Conservation (phyloP, 2,113 vertebrate genomes). For the human (Homo sapiens) region DNA sequence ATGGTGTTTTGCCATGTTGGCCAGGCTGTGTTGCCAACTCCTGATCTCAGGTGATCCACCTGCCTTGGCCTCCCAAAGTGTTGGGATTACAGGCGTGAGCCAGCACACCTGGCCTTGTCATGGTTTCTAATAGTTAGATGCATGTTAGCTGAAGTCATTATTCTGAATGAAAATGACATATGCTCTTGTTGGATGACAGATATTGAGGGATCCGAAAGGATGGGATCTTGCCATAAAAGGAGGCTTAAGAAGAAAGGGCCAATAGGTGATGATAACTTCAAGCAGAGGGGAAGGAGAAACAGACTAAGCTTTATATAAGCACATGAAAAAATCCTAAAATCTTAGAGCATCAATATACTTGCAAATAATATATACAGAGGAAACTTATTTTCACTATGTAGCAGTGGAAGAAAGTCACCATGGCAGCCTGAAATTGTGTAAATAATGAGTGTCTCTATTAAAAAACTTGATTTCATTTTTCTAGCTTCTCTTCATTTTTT, state of each 20-base stretch:
- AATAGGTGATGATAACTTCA: not conserved
- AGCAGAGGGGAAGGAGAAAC: not conserved
- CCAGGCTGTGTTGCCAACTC: not conserved
- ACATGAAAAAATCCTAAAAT: not conserved
- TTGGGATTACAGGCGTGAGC: not conserved
- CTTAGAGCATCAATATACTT: not conserved
- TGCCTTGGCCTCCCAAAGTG: not conserved
- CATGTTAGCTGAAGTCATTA: not conserved
- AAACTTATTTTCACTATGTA: not conserved
- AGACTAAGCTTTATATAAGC: not conserved
- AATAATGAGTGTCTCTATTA: not conserved
- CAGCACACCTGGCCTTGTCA: not conserved
- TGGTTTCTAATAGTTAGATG: not conserved
- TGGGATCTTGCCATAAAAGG: not conserved
- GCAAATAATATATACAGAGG: not conserved
- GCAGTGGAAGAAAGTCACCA: not conserved
- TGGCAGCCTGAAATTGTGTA: not conserved
- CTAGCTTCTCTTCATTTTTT: not conserved
- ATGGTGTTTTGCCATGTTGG: not conserved
- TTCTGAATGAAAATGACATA: constrained; percentile 5
- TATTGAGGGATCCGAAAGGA: not conserved
- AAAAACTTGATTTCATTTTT: not conserved
- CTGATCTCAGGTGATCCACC: not conserved
- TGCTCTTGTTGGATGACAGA: not conserved
- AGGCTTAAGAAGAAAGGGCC: not conserved